A percentile compares a stretch with the other conserved stretches of the same genome.
Evolutionary conservation across 2,888 invertebrate species (phyloP).

Genomic region (Incurvaria masculella): DNA sequence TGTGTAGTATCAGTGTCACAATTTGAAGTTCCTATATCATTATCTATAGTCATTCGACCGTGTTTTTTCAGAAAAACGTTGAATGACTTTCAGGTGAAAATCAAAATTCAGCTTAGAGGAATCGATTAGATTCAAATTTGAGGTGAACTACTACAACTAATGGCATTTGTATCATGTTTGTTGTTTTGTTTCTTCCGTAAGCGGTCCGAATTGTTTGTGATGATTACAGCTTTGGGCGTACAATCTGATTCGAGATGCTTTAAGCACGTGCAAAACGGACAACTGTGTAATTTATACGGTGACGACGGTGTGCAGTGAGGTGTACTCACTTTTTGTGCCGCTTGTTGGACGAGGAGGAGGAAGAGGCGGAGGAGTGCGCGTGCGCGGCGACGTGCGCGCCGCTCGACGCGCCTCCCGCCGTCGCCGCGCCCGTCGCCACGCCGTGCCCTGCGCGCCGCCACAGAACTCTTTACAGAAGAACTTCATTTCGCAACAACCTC

Average conservation of each 20-base stretch:
- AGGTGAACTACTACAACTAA: background rate
- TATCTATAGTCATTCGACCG: too few relatives aligned
- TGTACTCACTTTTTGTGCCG: slow-evolving; percentile 39
- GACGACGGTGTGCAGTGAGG: background rate
- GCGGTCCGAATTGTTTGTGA: too few relatives aligned
- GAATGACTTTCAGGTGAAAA: too few relatives aligned
- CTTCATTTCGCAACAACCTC: too few relatives aligned
- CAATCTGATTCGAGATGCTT: background rate
- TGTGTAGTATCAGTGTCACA: too few relatives aligned
- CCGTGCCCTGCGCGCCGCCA: background rate
- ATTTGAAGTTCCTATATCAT: too few relatives aligned
- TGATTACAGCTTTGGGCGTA: background rate
- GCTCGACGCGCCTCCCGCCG: slow-evolving; percentile 15
- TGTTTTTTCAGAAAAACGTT: background rate
- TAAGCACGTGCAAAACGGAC: too few relatives aligned
- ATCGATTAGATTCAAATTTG: too few relatives aligned
- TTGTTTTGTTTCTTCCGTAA: background rate
- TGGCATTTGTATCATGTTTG: too few relatives aligned
- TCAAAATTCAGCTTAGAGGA: too few relatives aligned
- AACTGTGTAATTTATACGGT: background rate
- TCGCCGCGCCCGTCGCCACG: background rate
- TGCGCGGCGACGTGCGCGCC: slow-evolving; percentile 37
- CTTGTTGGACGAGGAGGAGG: slow-evolving; percentile 38
- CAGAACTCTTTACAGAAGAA: too few relatives aligned
- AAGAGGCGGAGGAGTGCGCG: slow-evolving; percentile 25